These are phyloP conservation scores for Ylistrum balloti DNA, from an alignment of 1,140 invertebrate genomes.

Conservation along the genomic window DNA sequence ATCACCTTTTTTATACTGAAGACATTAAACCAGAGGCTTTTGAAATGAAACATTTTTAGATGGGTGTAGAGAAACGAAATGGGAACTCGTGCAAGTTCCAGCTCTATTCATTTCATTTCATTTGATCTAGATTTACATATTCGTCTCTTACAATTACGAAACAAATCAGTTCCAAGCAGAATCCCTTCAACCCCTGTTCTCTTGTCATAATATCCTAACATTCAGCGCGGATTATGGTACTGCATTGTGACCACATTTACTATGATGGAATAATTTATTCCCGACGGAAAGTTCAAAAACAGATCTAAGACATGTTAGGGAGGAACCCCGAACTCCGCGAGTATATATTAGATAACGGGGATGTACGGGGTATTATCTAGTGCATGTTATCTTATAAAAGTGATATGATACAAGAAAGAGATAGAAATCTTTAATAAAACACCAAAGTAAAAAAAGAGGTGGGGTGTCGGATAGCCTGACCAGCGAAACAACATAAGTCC, in stretches of 20 bases:
- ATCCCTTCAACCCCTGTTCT: not conserved
- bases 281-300: not conserved
- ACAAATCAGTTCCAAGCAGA: not conserved
- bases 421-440: not conserved
- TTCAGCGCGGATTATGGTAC: not conserved
- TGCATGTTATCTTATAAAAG: not conserved
- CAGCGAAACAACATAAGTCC: not conserved
- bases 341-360: not conserved
- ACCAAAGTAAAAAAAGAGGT: not conserved
- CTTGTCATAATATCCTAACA: not conserved
- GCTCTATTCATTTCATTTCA: too few species aligned
- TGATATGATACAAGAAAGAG: slow-evolving; percentile 12
- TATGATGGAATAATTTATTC: slow-evolving; percentile 40
- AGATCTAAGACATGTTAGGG: not conserved
- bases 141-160: not conserved
- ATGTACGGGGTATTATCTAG: not conserved
- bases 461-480: not conserved
- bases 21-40: too few species aligned
- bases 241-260: not conserved
- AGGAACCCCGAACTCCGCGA: not conserved
- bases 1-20: too few species aligned
- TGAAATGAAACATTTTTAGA: too few species aligned
- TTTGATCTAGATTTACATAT: too few species aligned
- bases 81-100: too few species aligned
- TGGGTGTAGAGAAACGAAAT: too few species aligned